Evolutionary conservation across 2,888 invertebrate genomes (phyloP).

Genomic region (Pyrrhosoma nymphula): DNA sequence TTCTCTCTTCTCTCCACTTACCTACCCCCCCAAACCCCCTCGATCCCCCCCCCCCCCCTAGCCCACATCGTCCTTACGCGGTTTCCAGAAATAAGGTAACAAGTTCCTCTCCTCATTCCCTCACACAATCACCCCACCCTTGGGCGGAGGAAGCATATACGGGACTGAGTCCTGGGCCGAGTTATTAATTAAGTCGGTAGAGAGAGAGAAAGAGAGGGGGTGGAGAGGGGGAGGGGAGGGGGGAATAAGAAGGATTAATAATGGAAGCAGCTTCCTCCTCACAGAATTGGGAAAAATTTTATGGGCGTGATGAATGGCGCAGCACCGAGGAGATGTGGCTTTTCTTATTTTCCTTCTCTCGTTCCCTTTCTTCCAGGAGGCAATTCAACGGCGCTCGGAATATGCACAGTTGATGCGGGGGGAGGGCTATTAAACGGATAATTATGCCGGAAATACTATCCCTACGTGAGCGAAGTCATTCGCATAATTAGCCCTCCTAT

Average conservation of each 20-base stretch:
- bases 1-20: too few relatives aligned
- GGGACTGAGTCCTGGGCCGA: neutral
- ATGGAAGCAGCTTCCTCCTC: neutral
- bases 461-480: neutral
- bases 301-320: neutral
- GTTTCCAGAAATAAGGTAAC: constrained; percentile 37
- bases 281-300: neutral
- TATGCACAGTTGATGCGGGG: neutral
- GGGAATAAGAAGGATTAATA: neutral
- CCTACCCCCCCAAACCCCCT: neutral
- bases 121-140: neutral
- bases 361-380: neutral
- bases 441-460: neutral
- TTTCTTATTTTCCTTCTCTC: neutral
- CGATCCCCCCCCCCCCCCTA: neutral
- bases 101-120: constrained; percentile 7
- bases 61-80: constrained; percentile 26
- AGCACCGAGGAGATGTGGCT: neutral
- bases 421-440: neutral
- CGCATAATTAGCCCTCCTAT: neutral
- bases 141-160: neutral
- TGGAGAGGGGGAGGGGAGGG: too few relatives aligned
- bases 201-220: too few relatives aligned
- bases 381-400: neutral
- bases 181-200: constrained; percentile 50